Evolutionary conservation across 2,113 vertebrate species (phyloP), one percentile per base, ranked within the genome.

Genomic region (Rhombomys opimus): DNA sequence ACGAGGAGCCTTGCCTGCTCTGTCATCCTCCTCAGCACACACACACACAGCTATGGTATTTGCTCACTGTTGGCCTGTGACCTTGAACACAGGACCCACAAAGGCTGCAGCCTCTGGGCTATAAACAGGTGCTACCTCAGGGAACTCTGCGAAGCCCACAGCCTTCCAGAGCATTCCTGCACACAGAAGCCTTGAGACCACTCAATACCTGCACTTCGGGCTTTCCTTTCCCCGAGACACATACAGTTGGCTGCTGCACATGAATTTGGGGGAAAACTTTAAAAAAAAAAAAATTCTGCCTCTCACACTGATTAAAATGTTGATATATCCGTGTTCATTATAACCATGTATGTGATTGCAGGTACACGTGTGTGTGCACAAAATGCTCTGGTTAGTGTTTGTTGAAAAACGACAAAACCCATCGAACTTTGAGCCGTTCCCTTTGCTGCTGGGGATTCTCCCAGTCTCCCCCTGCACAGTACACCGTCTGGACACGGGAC

Each of bases 401-500:
- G 46, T 46, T 46, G 5, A 46, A 46, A 70, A 67, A 90, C 61
- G 70, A 77, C 80, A 87, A 72, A 61, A 7, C 20, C 41, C 13
- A n/a, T 23, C 35, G 86, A 89, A 67, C 52, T 25, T 35, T 22
- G 4, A 94, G 52, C 76, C 93, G 65, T 87, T 89, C 41, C 76
- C 46, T 84, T 87, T 50, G 70, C 89, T 93, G 38, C 32, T 35
- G 73, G 87, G 63, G n/a, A 68, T 57, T 89, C 87, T 92, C 84
- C 35, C 2, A 17, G 14, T 0, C 27, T 2, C 68, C 73, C 73
- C 95, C 41, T 57, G 86, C 86, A 59, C 0, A 30, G 85, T 75
- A 59, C 86, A 61, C 17, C 81, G 96, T 81, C 97, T 88, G n/a
- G 6, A 50, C 50, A 25, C 4, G 9, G 59, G 59, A 50, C 22